Evolutionary conservation across 2,113 vertebrate genomes (phyloP).

Genomic region (Corythoichthys haematopterus): DNA sequence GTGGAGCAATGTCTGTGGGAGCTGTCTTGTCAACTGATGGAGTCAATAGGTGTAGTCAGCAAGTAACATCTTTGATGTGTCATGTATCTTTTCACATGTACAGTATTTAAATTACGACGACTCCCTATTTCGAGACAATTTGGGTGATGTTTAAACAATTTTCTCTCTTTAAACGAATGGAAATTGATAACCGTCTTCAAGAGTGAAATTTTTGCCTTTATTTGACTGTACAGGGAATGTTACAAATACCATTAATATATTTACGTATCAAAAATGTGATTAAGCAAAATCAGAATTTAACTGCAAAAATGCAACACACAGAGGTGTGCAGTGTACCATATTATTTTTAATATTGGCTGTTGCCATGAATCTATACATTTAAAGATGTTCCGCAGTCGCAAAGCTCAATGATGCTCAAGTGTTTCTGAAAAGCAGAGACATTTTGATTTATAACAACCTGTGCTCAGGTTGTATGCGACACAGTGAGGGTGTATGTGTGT

Average conservation of each 20-base stretch:
- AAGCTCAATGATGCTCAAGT: background rate
- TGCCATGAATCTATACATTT: background rate
- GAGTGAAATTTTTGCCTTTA: background rate
- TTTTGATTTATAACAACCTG: background rate
- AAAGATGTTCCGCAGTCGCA: background rate
- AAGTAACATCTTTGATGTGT: background rate
- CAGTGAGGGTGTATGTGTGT: slow-evolving; percentile 10
- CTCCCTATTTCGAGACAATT: background rate
- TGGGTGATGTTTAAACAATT: background rate
- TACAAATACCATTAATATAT: background rate
- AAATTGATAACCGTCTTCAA: background rate
- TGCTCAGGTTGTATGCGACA: slow-evolving; percentile 2
- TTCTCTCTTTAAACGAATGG: background rate
- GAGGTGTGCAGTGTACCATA: background rate
- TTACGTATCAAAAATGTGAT: background rate
- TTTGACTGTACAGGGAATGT: background rate
- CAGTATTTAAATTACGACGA: background rate
- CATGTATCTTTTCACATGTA: background rate
- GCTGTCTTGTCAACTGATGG: no score
- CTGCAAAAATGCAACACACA: background rate
- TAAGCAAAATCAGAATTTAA: background rate
- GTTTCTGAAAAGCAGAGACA: background rate
- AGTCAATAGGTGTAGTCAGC: background rate
- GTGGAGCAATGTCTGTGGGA: no score
- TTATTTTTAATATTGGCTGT: background rate